Conservation (phyloP, 2,797 vertebrate genomes). For the Xenops minutus region DNA sequence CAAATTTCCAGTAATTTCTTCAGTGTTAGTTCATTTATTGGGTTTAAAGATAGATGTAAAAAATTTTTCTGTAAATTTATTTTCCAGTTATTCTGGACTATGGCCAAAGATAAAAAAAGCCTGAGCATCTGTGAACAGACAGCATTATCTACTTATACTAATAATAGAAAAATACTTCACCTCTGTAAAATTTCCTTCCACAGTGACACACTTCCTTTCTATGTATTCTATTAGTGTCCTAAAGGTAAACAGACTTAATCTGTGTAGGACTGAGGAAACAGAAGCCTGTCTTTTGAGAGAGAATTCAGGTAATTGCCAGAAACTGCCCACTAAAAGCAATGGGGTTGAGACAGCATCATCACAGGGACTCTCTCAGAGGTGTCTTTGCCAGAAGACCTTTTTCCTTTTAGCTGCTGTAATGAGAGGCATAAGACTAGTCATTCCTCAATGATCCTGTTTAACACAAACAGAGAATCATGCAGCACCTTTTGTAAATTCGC, state of each 20-base stretch:
- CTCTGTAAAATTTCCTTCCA: not conserved
- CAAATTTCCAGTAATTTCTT: not conserved
- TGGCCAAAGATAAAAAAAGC: not conserved
- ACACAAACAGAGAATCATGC: not conserved
- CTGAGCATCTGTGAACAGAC: not conserved
- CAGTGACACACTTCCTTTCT: not conserved
- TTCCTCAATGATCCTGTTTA: not conserved
- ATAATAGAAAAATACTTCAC: not conserved
- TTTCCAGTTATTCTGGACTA: not conserved
- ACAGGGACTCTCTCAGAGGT: not conserved
- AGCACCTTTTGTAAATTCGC: not conserved
- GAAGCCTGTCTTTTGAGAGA: not conserved
- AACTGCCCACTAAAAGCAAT: not conserved
- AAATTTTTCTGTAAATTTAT: not conserved
- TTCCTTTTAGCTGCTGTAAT: not conserved
- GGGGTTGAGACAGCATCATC: not conserved
- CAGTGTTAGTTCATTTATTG: not conserved
- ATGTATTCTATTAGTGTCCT: not conserved
- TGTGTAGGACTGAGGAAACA: not conserved
- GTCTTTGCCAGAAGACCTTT: not conserved
- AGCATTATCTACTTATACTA: not conserved
- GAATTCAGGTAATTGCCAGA: not conserved
- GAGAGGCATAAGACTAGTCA: not conserved
- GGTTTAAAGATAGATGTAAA: not conserved
- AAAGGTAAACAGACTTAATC: not conserved